Evolutionary conservation across 64 coral and sea anemone genomes (phyloP).

Genomic region (Stichodactyla helianthus): DNA sequence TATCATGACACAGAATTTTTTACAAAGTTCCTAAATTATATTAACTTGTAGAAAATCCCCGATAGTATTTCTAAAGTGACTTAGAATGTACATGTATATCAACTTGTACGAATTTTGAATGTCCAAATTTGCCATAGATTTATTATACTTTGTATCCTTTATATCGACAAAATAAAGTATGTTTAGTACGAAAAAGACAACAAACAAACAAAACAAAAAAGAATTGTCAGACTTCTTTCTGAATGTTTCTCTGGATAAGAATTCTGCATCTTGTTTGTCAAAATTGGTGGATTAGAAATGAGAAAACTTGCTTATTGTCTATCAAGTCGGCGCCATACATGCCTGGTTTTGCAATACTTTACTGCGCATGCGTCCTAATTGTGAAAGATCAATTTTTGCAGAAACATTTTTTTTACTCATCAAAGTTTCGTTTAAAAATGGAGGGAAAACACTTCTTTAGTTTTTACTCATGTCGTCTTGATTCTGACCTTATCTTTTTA

Average conservation of each 20-base stretch:
- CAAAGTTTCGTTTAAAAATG: no score
- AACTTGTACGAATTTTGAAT: neutral
- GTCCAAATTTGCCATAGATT: neutral
- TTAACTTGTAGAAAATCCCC: no score
- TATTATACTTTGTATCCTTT: neutral
- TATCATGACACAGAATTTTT: no score
- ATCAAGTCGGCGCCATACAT: neutral
- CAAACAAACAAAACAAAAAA: no score
- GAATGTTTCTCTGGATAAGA: neutral
- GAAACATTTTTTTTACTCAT: neutral
- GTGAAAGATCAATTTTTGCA: neutral
- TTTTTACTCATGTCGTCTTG: no score
- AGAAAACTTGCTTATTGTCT: neutral
- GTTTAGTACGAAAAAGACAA: neutral
- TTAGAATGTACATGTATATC: no score
- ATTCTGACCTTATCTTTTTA: no score
- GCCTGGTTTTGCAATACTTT: neutral
- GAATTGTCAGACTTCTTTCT: neutral
- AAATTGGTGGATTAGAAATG: neutral
- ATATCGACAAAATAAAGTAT: slow-evolving; percentile 1
- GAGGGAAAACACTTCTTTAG: no score
- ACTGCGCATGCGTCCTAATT: neutral
- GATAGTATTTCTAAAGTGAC: no score
- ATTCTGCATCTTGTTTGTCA: slow-evolving; percentile 24
- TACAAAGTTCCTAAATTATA: no score